A percentile compares a stretch with the other conserved stretches of the same genome.
Evolutionary conservation across 2,888 invertebrate genomes (phyloP).

Genomic region (Seira musarum): DNA sequence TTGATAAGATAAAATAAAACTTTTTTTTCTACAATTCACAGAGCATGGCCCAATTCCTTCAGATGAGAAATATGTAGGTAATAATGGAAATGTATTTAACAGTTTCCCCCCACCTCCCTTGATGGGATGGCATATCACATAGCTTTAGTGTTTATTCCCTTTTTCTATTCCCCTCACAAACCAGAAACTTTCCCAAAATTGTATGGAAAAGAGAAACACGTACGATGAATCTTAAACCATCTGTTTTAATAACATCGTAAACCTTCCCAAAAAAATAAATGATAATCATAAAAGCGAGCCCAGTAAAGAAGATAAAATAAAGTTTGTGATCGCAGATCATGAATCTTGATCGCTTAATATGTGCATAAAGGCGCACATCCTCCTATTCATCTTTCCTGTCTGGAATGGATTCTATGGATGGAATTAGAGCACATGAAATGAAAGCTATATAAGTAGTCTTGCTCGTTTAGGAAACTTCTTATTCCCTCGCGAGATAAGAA

Average conservation of each 20-base stretch:
- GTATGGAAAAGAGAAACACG: conserved; percentile 15
- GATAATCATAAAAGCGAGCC: not conserved
- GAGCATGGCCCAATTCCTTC: not conserved
- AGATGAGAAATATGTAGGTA: not conserved
- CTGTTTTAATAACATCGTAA: conserved; percentile 19
- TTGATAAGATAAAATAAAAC: not conserved
- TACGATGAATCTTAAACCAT: conserved; percentile 15
- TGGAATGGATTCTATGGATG: not conserved
- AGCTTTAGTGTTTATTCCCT: not conserved
- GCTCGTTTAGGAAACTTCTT: not conserved
- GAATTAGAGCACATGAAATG: not conserved
- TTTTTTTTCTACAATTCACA: not conserved
- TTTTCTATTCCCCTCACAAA: not conserved
- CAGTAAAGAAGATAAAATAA: not conserved
- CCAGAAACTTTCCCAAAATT: not conserved
- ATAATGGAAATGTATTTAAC: not conserved
- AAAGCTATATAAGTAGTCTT: not conserved
- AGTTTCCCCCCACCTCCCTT: not conserved
- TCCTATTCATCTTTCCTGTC: not conserved
- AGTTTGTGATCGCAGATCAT: conserved; percentile 11
- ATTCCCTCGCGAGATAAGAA: not conserved
- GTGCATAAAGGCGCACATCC: not conserved
- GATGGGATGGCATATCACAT: no score
- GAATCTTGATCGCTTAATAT: conserved; percentile 11
- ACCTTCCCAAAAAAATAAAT: not conserved